Evolutionary conservation across 2,797 vertebrate genomes (phyloP), one percentile per base, ranked within the genome.

Genomic region (Sciurus vulgaris): DNA sequence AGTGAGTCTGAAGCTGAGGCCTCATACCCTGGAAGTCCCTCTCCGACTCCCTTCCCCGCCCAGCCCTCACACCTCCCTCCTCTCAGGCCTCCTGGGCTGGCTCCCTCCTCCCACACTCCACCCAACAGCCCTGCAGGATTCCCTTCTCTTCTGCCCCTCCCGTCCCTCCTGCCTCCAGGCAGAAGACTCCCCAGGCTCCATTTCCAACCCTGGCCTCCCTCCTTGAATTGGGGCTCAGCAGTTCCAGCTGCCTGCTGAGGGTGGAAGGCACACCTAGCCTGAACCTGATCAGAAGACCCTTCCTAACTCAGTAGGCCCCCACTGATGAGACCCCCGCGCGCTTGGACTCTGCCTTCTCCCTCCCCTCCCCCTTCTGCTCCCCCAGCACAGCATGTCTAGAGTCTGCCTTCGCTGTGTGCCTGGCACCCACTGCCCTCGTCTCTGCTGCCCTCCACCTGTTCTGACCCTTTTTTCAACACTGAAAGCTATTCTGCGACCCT

Each of bases 51-150:
- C 17, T 54, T 35, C 47, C 69, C 18, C 3, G 69, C 51, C 20
- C 33, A 65, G 0, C 24, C 61, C 35, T 35, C 67, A 15, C 26
- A 5, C 12, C 30, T 30, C 47, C 33, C 33, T 20, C 14, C 38
- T 28, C 22, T 18, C 35, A 14, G 13, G 35, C 78, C 9, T 54
- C 18, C 2, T 17, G 13, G 69, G 69, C 69, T 44, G 44, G 0
- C 78, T 61, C 33, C 56, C 78, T 61, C 74, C 15, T 20, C 72
- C 3, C 47, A 15, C 4, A n/a, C n/a, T 18, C 72, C 59, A 38
- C 24, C 30, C 35, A 7, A 5, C 0, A 5, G 49, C 88, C 8
- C 4, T 10, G 17, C 54, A 67, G 24, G 4, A 0, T 7, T 2
- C 30, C 3, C 33, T 15, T 33, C 3, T 47, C 38, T 3, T 44